These are phyloP conservation scores for Drosophila paulistorum DNA, from an alignment of 1,140 invertebrate genomes.

Conservation along the genomic window DNA sequence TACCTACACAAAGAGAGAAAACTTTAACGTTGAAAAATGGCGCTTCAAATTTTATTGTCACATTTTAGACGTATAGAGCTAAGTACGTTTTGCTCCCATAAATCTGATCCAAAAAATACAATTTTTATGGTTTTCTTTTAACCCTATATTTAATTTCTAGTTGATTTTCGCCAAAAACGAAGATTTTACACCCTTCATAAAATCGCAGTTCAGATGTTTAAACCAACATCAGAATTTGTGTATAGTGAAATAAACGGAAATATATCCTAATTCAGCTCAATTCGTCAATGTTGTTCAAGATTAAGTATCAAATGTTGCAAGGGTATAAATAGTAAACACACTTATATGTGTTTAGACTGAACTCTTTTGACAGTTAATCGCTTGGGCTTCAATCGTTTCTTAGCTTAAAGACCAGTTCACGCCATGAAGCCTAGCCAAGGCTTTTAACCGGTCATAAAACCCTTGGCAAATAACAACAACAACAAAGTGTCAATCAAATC, in stretches of 20 bases:
- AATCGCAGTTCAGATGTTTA: neutral
- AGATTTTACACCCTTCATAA: neutral
- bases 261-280: too few relatives aligned
- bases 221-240: too few relatives aligned
- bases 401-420: slow-evolving; percentile 51
- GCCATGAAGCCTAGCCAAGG: neutral
- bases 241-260: too few relatives aligned
- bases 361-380: slow-evolving; percentile 17
- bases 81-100: neutral
- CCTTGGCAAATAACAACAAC: slow-evolving; percentile 50
- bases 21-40: neutral
- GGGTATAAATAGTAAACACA: neutral
- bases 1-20: neutral
- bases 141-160: neutral
- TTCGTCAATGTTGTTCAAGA: neutral
- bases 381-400: slow-evolving; percentile 27
- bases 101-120: slow-evolving; percentile 1
- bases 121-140: slow-evolving; percentile 2
- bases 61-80: neutral
- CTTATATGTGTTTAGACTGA: slow-evolving; percentile 24
- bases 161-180: neutral
- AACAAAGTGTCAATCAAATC: slow-evolving; percentile 77
- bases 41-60: neutral
- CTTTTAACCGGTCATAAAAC: slow-evolving; percentile 67
- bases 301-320: neutral